A percentile compares a stretch with the other conserved stretches of the same genome.
Evolutionary conservation across 1,140 invertebrate species (phyloP).

Genomic region (Euura lappo): DNA sequence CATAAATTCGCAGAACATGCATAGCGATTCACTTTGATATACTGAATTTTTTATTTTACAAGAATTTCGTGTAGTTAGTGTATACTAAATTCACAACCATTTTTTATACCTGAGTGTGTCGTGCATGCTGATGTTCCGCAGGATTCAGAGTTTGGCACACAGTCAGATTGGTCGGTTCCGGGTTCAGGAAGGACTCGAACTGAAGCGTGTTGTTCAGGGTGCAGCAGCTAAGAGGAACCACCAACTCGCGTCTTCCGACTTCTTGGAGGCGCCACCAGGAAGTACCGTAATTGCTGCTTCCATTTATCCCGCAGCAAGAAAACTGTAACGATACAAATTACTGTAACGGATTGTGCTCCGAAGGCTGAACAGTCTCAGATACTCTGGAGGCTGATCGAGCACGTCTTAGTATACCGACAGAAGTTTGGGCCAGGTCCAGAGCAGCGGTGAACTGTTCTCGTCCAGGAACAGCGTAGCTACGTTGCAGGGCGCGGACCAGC

Average conservation of each 20-base stretch:
- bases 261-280: slow-evolving; percentile 81
- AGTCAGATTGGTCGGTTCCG: slow-evolving; percentile 72
- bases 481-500: slow-evolving; percentile 73
- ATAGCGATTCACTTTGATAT: too few species aligned
- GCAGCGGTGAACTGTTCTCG: slow-evolving; percentile 79
- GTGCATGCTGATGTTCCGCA: slow-evolving; percentile 65
- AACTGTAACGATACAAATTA: slow-evolving; percentile 62
- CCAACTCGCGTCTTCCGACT: slow-evolving; percentile 71
- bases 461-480: slow-evolving; percentile 77
- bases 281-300: slow-evolving; percentile 80
- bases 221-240: slow-evolving; percentile 82
- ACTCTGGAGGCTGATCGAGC: not conserved
- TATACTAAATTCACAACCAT: too few species aligned
- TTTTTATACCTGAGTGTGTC: slow-evolving; percentile 64
- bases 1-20: too few species aligned
- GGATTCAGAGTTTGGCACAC: slow-evolving; percentile 74
- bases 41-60: too few species aligned
- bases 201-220: slow-evolving; percentile 68
- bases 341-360: not conserved
- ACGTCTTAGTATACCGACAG: slow-evolving; percentile 52
- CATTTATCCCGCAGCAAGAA: slow-evolving; percentile 83
- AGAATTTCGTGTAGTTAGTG: too few species aligned
- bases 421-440: slow-evolving; percentile 75
- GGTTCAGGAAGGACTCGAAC: slow-evolving; percentile 74
- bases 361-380: not conserved